Evolutionary conservation across 2,797 vertebrate species (phyloP).

Genomic region (Erethizon dorsatum): DNA sequence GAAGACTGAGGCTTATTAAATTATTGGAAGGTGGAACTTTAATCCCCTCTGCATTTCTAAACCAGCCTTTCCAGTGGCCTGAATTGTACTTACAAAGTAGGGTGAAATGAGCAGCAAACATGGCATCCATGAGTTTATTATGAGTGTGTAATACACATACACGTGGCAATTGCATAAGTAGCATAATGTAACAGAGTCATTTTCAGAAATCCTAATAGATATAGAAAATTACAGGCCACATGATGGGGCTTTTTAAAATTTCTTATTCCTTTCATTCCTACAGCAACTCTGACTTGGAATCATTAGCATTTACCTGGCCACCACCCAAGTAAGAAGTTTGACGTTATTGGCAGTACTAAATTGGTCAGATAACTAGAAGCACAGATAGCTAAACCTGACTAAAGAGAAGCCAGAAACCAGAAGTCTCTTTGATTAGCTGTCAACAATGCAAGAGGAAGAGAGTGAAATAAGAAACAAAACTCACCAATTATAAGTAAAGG

Average conservation of each 20-base stretch:
- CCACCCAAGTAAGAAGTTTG: background rate
- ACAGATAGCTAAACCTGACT: background rate
- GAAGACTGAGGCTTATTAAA: constrained; percentile 23
- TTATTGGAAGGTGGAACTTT: constrained; percentile 23
- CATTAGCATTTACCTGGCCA: background rate
- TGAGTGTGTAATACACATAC: background rate
- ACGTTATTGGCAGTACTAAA: background rate
- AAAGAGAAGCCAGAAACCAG: constrained; percentile 6
- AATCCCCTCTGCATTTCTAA: background rate
- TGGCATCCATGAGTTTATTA: background rate
- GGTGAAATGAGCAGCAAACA: background rate
- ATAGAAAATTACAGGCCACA: background rate
- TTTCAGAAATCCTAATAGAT: constrained; percentile 40
- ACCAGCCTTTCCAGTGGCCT: background rate
- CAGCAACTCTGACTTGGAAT: background rate
- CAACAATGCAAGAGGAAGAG: background rate
- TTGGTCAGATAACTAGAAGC: constrained; percentile 13
- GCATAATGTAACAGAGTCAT: background rate
- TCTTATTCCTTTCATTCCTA: background rate
- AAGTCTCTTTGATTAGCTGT: constrained; percentile 28
- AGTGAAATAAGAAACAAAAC: background rate
- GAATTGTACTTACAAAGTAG: background rate
- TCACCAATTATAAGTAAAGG: background rate
- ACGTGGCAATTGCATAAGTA: background rate
- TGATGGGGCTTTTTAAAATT: background rate